A percentile compares a stretch with the other conserved stretches of the same genome.
Conservation (phyloP, 2,888 invertebrate species). For the Euphydryas editha region DNA sequence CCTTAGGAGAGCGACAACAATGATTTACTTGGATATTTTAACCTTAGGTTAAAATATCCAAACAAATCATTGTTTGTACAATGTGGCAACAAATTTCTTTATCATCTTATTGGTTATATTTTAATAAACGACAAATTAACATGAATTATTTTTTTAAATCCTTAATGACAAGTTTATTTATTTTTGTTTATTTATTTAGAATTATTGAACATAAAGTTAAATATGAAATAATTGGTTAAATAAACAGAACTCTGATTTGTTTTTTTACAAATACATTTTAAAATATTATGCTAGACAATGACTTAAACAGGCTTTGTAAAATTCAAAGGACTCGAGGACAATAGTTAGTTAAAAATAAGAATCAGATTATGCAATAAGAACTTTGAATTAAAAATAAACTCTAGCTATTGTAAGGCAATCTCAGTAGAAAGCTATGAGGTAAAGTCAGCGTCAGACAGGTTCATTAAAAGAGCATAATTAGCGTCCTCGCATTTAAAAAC, state of each 20-base stretch:
- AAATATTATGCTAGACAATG: background rate
- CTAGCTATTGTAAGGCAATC: constrained; percentile 32
- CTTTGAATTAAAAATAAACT: constrained; percentile 9
- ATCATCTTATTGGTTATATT: background rate
- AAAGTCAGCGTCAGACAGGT: constrained; percentile 44
- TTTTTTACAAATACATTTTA: background rate
- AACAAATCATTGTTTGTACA: background rate
- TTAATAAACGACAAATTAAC: background rate
- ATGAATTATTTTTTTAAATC: too few species aligned
- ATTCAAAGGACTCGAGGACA: background rate
- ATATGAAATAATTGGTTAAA: background rate
- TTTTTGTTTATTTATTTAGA: too few species aligned
- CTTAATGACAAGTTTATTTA: too few species aligned
- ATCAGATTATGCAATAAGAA: constrained; percentile 6
- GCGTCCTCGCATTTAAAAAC: constrained; percentile 50
- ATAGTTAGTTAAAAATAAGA: background rate
- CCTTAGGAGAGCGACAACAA: background rate
- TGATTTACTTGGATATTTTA: too few species aligned
- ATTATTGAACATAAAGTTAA: too few species aligned
- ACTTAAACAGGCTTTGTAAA: background rate
- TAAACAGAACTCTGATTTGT: background rate
- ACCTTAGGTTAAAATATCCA: too few species aligned
- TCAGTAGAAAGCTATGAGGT: constrained; percentile 40
- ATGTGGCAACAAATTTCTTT: background rate
- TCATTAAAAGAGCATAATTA: constrained; percentile 60